Percentiles rank a stretch among this genome's conserved stretches.
phyloP scores from a whole-genome alignment of 2,113 vertebrate genomes.

The Xenopus borealis region DNA sequence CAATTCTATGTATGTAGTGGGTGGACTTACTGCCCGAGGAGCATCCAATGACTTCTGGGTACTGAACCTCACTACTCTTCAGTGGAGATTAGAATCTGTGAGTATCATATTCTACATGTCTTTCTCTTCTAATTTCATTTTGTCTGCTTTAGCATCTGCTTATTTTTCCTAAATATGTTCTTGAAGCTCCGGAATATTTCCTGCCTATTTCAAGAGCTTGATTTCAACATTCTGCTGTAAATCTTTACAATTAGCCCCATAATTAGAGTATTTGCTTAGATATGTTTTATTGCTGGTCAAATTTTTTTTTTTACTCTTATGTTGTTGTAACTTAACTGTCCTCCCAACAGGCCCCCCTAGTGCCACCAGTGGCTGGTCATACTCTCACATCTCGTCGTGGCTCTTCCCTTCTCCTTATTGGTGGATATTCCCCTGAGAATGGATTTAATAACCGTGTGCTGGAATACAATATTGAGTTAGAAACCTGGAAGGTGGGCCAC shows the following conservation, averaged over 20 bases:
- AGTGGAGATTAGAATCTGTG: slow-evolving; percentile 83
- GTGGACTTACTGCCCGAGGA: slow-evolving; percentile 73
- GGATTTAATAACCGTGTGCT: slow-evolving; percentile 86
- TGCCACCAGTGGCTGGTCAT: slow-evolving; percentile 81
- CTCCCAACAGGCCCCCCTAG: slow-evolving; percentile 64
- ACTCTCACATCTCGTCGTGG: slow-evolving; percentile 77
- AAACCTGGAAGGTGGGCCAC: slow-evolving; percentile 75
- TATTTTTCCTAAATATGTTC: too few species aligned
- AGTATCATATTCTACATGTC: not conserved
- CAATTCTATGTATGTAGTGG: slow-evolving; percentile 80
- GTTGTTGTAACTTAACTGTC: too few species aligned
- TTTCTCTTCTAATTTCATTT: too few species aligned
- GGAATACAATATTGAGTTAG: slow-evolving; percentile 72
- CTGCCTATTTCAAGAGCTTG: too few species aligned
- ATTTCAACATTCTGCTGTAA: too few species aligned
- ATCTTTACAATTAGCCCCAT: too few species aligned
- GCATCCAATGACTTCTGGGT: slow-evolving; percentile 81
- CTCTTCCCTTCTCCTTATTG: slow-evolving; percentile 77
- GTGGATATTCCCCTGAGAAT: slow-evolving; percentile 85
- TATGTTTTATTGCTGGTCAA: too few species aligned
- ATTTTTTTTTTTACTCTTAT: too few species aligned
- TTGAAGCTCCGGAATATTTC: too few species aligned
- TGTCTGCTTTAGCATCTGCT: too few species aligned
- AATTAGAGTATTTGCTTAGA: too few species aligned
- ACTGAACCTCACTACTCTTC: slow-evolving; percentile 82